Conservation (phyloP, 2,888 invertebrate genomes). For the Drosophila lacicola region DNA sequence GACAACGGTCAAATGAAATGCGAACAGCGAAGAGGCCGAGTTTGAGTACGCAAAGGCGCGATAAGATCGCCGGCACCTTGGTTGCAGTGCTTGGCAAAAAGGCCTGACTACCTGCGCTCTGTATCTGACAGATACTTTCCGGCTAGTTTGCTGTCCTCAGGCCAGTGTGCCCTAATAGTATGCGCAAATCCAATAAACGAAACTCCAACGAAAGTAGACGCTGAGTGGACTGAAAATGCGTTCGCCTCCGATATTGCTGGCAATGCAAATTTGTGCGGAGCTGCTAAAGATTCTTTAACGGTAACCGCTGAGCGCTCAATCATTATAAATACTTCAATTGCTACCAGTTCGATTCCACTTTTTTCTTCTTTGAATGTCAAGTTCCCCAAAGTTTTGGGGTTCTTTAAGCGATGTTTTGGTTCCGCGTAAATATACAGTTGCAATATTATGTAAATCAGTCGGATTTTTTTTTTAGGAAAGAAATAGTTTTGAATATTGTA, state of each 20-base stretch:
- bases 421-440: constrained; percentile 43
- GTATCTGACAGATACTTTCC: constrained; percentile 30
- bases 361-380: constrained; percentile 22
- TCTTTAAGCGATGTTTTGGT: constrained; percentile 37
- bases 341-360: constrained; percentile 15
- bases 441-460: constrained; percentile 16
- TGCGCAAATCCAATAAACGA: constrained; percentile 50
- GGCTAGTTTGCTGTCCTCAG: constrained; percentile 20
- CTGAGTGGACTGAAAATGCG: constrained; percentile 59
- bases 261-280: constrained; percentile 51
- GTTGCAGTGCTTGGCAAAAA: constrained; percentile 46
- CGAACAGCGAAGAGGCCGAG: constrained; percentile 34
- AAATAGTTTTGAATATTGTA: background rate
- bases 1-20: constrained; percentile 33
- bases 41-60: constrained; percentile 32
- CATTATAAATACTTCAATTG: constrained; percentile 1
- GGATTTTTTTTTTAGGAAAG: background rate
- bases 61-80: constrained; percentile 53
- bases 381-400: constrained; percentile 12
- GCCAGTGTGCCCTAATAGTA: constrained; percentile 56
- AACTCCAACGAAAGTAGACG: constrained; percentile 42
- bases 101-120: constrained; percentile 50
- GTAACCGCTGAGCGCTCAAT: constrained; percentile 14
- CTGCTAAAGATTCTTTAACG: constrained; percentile 26
- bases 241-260: constrained; percentile 49